phyloP scores from a whole-genome alignment of 2,888 invertebrate genomes.

The Callosobruchus maculatus region DNA sequence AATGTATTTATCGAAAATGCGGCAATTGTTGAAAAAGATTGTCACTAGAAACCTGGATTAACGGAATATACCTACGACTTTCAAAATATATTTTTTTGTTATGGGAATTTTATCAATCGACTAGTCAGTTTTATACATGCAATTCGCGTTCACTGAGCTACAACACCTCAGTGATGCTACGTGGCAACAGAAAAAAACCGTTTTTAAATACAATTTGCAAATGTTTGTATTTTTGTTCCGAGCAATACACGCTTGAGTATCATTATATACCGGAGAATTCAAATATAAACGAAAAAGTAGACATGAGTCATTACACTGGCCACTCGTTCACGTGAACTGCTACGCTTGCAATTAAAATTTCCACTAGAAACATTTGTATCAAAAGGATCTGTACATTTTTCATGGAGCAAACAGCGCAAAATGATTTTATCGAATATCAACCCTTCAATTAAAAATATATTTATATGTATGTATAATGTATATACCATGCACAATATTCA shows the following conservation, averaged over 20 bases:
- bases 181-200: not conserved
- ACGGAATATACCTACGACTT: too few species aligned
- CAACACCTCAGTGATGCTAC: not conserved
- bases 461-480: not conserved
- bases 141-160: too few species aligned
- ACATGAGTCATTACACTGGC: not conserved
- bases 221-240: not conserved
- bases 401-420: not conserved
- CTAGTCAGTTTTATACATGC: too few species aligned
- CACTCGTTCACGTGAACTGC: not conserved
- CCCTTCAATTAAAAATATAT: constrained; percentile 18
- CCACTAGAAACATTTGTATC: not conserved
- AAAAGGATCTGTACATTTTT: not conserved
- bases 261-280: too few species aligned
- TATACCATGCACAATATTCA: constrained; percentile 17
- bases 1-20: too few species aligned
- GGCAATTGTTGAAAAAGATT: too few species aligned
- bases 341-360: not conserved
- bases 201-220: not conserved
- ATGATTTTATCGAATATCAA: constrained; percentile 3
- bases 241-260: not conserved
- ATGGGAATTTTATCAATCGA: too few species aligned
- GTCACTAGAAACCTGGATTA: too few species aligned
- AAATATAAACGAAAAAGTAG: not conserved
- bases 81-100: too few species aligned